Evolutionary conservation across 2,113 vertebrate species (phyloP).

Genomic region (Panurus biarmicus): DNA sequence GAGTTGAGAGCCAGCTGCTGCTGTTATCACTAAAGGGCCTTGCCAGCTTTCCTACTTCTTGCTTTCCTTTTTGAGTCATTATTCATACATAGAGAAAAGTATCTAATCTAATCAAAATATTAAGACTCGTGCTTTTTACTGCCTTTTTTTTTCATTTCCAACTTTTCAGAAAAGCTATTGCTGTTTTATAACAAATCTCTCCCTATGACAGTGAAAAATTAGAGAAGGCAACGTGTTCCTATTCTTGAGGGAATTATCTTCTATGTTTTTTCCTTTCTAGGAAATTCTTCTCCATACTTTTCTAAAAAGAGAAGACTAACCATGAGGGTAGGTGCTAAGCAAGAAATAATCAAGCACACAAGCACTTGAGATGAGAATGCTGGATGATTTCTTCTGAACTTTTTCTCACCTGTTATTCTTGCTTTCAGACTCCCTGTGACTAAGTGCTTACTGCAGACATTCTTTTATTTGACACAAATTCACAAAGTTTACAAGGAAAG

Average conservation of each 20-base stretch:
- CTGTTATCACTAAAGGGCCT: not conserved
- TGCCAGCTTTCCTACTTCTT: not conserved
- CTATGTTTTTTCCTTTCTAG: not conserved
- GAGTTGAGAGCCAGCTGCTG: not conserved
- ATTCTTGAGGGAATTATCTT: not conserved
- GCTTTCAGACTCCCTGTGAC: not conserved
- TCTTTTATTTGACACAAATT: not conserved
- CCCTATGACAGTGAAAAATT: not conserved
- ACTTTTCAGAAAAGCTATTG: not conserved
- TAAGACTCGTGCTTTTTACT: not conserved
- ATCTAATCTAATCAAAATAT: conserved; percentile 18
- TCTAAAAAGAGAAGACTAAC: not conserved
- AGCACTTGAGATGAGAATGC: not conserved
- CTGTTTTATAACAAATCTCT: not conserved
- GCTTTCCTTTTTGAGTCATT: not conserved
- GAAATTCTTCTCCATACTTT: not conserved
- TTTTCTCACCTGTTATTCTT: not conserved
- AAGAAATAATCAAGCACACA: not conserved
- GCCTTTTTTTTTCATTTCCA: not conserved
- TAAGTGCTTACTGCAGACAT: not conserved
- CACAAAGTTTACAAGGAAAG: not conserved
- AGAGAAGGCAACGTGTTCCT: not conserved
- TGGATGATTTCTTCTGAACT: not conserved
- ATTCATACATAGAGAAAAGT: not conserved
- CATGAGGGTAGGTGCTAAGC: not conserved